A percentile compares a stretch with the other conserved stretches of the same genome.
Evolutionary conservation across 1,140 invertebrate genomes (phyloP).

Genomic region (Caerostris darwini): DNA sequence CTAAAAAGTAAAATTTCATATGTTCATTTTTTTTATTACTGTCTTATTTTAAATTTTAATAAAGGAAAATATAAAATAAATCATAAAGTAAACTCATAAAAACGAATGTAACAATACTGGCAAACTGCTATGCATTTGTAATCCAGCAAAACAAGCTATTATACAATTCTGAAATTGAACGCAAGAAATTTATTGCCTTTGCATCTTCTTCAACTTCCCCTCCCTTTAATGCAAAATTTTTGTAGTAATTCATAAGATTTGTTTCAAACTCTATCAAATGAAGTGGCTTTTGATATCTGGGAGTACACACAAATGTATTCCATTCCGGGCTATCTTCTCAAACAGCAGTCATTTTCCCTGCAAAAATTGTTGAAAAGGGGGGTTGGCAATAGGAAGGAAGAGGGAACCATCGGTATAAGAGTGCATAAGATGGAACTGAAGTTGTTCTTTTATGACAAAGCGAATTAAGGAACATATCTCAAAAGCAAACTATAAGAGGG

Average conservation of each 20-base stretch:
- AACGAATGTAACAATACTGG: background rate
- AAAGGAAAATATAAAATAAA: background rate
- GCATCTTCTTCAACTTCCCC: background rate
- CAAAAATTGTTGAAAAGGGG: background rate
- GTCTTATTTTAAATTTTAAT: too few species aligned
- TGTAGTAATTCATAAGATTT: background rate
- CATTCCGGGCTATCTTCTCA: background rate
- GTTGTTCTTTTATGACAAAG: too few species aligned
- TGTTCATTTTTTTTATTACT: too few species aligned
- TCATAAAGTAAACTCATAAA: too few species aligned
- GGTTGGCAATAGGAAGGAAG: background rate
- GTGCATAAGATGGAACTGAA: constrained; percentile 25
- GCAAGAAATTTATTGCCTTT: background rate
- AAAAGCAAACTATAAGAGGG: too few species aligned
- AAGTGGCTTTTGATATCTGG: background rate
- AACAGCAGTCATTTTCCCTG: background rate
- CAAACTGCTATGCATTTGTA: too few species aligned
- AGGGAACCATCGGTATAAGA: background rate
- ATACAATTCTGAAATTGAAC: background rate
- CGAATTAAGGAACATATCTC: too few species aligned
- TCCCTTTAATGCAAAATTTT: background rate
- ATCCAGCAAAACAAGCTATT: background rate
- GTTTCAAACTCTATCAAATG: background rate
- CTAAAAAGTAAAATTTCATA: too few species aligned
- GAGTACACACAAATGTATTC: background rate